phyloP scores from a whole-genome alignment of 1,140 invertebrate species.

The Drosophila ficusphila region DNA sequence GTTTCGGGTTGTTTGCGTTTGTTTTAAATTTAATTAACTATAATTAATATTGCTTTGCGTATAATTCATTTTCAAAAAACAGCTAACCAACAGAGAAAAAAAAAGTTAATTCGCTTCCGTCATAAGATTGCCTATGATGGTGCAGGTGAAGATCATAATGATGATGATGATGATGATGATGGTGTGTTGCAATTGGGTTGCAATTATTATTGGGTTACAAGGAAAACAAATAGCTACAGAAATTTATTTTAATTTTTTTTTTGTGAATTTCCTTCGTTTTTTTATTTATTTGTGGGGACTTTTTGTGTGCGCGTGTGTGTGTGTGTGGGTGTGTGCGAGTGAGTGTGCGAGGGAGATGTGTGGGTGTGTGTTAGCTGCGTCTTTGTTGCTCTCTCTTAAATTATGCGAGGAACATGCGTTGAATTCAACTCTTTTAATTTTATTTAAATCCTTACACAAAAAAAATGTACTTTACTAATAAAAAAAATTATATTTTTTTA shows the following conservation, averaged over 20 bases:
- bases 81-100: slow-evolving; percentile 76
- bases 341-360: not conserved
- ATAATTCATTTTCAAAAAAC: slow-evolving; percentile 78
- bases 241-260: slow-evolving; percentile 30
- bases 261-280: slow-evolving; percentile 24
- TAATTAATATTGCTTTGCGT: slow-evolving; percentile 82
- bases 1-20: slow-evolving; percentile 53
- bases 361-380: slow-evolving; percentile 52
- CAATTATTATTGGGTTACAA: slow-evolving; percentile 49
- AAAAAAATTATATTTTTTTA: slow-evolving; percentile 44
- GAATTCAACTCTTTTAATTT: slow-evolving; percentile 54
- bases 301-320: slow-evolving; percentile 10
- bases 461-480: slow-evolving; percentile 32
- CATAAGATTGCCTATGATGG: not conserved
- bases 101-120: slow-evolving; percentile 25
- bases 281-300: slow-evolving; percentile 6
- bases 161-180: slow-evolving; percentile 5
- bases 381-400: slow-evolving; percentile 71
- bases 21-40: slow-evolving; percentile 81
- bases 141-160: slow-evolving; percentile 5
- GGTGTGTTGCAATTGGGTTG: slow-evolving; percentile 15
- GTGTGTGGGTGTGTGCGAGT: not conserved
- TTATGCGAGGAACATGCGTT: slow-evolving; percentile 81
- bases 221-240: slow-evolving; percentile 66
- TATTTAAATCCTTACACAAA: slow-evolving; percentile 27